Base-by-base conservation (phyloP, 2,888 invertebrate species). In the Netelia virgata region DNA sequence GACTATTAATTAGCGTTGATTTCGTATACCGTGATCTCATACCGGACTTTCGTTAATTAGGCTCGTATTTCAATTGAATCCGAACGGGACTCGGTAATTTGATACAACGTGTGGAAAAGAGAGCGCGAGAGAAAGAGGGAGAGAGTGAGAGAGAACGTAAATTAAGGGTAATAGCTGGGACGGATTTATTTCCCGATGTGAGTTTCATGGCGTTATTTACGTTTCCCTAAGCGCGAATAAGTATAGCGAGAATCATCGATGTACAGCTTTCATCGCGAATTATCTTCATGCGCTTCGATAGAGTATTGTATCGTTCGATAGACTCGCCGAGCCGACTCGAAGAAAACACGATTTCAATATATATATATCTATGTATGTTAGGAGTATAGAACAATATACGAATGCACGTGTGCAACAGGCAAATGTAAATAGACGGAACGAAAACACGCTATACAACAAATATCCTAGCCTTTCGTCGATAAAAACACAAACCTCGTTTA, bases 361-460 rank as follows among this genome's bases (percentile, higher is more conserved):
- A 14, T 10, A 61, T 23, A 57, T 61, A 53, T 73, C 53, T 36
- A 53, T 28, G 41, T 23, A 63, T 50, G 16, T 61, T 55, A 43
- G 61, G 50, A 55, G 47, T 63, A 73, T 18, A 18, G 10, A 64
- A 75, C 57, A 43, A 84, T 78, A 73, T 43, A 72, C n/a, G 53
- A 16, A 50, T 78, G 70, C 77, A 77, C 82, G 69, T 82, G 86
- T 86, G 86, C 86, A 87, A 87, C 86, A 87, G 86, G 85, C 86
- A 76, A 78, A 83, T 70, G 82, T 84, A 77, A 75, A 83, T 85
- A 85, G 64, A 73, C 20, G 47, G 72, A 77, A 73, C 23, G 55
- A 63, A 64, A 68, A 75, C 72, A 70, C 57, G 5, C 28, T 28
- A 5, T 28, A 28, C 28, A 28, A 28, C 5, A 28, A 68, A 74